phyloP scores from a whole-genome alignment of 2,888 invertebrate species.

The Iphiclides podalirius region DNA sequence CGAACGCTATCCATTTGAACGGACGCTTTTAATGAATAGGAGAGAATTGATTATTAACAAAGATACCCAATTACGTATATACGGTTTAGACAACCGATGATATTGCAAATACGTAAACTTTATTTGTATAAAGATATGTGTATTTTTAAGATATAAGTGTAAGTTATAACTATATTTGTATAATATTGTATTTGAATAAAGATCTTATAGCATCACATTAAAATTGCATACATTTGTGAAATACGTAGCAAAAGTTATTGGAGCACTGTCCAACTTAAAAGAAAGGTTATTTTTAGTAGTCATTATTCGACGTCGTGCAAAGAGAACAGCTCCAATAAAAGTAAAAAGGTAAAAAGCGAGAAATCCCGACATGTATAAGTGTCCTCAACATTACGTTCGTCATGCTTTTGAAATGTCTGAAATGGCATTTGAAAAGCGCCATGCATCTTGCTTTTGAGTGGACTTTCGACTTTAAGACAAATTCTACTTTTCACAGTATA shows the following conservation, averaged over 20 bases:
- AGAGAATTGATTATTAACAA: background rate
- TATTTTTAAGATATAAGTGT: no score
- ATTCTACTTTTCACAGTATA: background rate
- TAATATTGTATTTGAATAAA: no score
- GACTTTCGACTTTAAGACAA: background rate
- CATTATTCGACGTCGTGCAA: constrained; percentile 2
- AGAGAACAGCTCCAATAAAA: background rate
- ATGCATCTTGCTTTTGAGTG: background rate
- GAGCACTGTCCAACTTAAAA: background rate
- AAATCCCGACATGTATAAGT: background rate
- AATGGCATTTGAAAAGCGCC: constrained; percentile 3
- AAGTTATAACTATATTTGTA: no score
- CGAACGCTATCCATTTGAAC: background rate
- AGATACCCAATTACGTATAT: no score
- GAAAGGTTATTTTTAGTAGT: background rate
- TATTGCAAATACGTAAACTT: no score
- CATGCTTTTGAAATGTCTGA: constrained; percentile 11
- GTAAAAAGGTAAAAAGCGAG: constrained; percentile 10
- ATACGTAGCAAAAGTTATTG: background rate
- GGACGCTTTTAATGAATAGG: background rate
- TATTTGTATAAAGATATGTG: no score
- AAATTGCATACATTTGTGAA: background rate
- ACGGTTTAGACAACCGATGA: no score
- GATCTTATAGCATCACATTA: no score
- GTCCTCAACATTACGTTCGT: constrained; percentile 1